These are phyloP conservation scores for Ctenopoma kingsleyae DNA, from an alignment of 2,797 vertebrate species.

Conservation along the genomic window DNA sequence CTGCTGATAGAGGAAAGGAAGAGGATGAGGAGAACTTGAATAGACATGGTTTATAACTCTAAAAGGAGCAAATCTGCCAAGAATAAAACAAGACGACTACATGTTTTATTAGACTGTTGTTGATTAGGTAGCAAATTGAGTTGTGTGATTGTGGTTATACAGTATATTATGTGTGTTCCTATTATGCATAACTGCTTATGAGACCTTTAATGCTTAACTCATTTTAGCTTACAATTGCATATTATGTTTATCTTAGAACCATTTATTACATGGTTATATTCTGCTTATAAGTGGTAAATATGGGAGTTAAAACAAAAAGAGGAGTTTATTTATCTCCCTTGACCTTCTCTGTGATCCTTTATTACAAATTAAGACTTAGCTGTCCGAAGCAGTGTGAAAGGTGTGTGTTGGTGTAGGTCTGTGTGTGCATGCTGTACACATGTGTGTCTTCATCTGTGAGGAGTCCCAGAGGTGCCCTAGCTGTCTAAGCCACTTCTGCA, in stretches of 20 bases:
- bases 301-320: background rate
- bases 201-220: too few species aligned
- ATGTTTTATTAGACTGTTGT: background rate
- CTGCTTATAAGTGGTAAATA: background rate
- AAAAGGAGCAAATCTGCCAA: background rate
- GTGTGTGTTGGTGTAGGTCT: constrained; percentile 26
- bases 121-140: background rate
- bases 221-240: too few species aligned
- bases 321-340: background rate
- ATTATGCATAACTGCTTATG: background rate
- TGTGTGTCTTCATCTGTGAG: constrained; percentile 49
- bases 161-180: background rate
- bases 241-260: too few species aligned
- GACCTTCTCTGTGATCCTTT: background rate
- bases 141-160: background rate
- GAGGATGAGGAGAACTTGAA: background rate
- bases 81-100: background rate
- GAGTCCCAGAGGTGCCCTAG: constrained; percentile 69
- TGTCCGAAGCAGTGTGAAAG: constrained; percentile 30
- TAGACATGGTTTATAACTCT: background rate
- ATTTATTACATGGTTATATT: too few species aligned
- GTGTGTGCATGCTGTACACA: constrained; percentile 21
- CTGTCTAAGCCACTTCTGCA: constrained; percentile 81
- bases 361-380: constrained; percentile 15
- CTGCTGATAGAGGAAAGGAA: too few species aligned